Conservation (phyloP, 2,888 invertebrate genomes). For the Eilema sororculum region DNA sequence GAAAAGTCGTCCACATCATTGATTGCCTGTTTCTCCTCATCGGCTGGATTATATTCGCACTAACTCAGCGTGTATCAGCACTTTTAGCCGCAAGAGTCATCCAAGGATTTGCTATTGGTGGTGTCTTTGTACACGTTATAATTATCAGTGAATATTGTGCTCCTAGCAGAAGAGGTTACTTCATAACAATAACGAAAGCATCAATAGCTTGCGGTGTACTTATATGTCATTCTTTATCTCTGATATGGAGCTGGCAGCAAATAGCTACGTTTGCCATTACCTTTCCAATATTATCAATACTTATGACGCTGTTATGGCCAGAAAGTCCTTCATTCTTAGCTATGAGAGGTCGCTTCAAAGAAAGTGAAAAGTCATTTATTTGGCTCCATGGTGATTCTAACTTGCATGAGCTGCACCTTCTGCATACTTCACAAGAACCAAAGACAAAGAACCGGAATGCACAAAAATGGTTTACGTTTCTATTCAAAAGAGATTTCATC, state of each 20-base stretch:
- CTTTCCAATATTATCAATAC: no score
- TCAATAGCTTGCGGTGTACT: constrained; percentile 51
- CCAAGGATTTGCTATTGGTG: constrained; percentile 59
- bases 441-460: constrained; percentile 18
- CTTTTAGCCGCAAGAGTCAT: constrained; percentile 55
- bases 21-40: constrained; percentile 38
- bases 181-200: constrained; percentile 45
- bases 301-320: no score
- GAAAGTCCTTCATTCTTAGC: no score
- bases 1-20: constrained; percentile 41
- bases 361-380: constrained; percentile 55
- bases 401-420: no score
- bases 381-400: constrained; percentile 55
- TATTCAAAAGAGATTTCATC: constrained; percentile 53
- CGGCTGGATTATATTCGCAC: constrained; percentile 58
- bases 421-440: constrained; percentile 35
- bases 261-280: no score
- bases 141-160: constrained; percentile 57
- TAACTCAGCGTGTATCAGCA: constrained; percentile 45
- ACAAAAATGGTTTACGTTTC: constrained; percentile 32
- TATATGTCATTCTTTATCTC: constrained; percentile 52
- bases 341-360: constrained; percentile 38
- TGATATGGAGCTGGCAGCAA: no score
- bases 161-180: no score
- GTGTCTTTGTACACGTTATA: constrained; percentile 53